These are phyloP conservation scores for Helicoverpa assulta DNA, from an alignment of 2,888 invertebrate genomes.

Conservation along the genomic window DNA sequence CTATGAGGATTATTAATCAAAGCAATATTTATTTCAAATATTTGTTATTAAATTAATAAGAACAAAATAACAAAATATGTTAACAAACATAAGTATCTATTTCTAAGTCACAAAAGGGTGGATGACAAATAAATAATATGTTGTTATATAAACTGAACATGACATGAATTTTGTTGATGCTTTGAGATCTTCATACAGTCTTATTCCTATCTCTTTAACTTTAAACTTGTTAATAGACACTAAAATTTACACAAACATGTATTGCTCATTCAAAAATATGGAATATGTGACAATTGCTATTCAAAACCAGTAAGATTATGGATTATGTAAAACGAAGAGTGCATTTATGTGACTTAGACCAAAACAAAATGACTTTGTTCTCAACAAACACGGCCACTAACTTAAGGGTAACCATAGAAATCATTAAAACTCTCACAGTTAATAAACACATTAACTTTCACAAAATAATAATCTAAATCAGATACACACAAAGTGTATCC, in stretches of 20 bases:
- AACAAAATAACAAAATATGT: conserved; percentile 87
- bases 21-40: conserved; percentile 86
- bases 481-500: conserved; percentile 69
- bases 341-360: conserved; percentile 82
- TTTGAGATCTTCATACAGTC: conserved; percentile 65
- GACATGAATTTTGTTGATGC: conserved; percentile 38
- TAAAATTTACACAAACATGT: conserved; percentile 31
- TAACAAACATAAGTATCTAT: conserved; percentile 87
- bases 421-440: conserved; percentile 67
- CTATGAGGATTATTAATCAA: conserved; percentile 66
- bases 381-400: conserved; percentile 72
- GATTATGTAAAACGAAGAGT: conserved; percentile 35
- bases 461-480: conserved; percentile 55
- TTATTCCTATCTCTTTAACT: conserved; percentile 53
- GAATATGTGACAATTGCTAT: conserved; percentile 22
- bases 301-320: conserved; percentile 24
- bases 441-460: conserved; percentile 58
- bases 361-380: conserved; percentile 79
- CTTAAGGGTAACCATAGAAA: conserved; percentile 79
- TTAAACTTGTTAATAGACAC: conserved; percentile 24
- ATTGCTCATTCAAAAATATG: conserved; percentile 23
- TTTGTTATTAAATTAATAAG: conserved; percentile 82
- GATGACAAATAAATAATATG: conserved; percentile 51
- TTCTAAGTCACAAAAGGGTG: conserved; percentile 85
- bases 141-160: conserved; percentile 36